Conservation (phyloP, 2,888 invertebrate genomes). For the Oasisia sp. region DNA sequence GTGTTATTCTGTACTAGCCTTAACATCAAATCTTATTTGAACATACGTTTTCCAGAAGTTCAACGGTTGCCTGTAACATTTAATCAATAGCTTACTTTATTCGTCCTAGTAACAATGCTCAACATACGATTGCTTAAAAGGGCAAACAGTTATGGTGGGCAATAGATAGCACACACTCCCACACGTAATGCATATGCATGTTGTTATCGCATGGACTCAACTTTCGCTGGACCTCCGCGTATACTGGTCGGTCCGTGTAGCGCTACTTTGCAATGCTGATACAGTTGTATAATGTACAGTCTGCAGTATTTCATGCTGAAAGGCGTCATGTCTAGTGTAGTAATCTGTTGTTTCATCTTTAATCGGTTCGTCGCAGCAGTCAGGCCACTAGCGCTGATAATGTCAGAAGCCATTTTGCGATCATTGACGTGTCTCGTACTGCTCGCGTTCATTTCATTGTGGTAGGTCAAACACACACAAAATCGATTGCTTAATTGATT, state of each 20-base stretch:
- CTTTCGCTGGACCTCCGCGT: no score
- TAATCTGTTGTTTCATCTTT: slow-evolving; percentile 3
- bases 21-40: background rate
- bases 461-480: background rate
- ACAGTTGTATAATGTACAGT: background rate
- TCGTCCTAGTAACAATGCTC: background rate
- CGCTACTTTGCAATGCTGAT: background rate
- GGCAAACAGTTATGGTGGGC: no score
- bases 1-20: background rate
- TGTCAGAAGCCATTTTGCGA: background rate
- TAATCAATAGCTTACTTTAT: background rate
- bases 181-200: no score
- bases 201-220: no score
- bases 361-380: background rate
- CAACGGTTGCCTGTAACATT: background rate
- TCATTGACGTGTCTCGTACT: background rate
- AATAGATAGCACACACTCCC: no score
- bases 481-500: background rate
- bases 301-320: background rate
- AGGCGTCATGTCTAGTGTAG: background rate
- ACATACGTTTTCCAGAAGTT: background rate
- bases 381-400: background rate
- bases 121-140: background rate
- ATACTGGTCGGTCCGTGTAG: background rate
- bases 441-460: background rate